These are phyloP conservation scores for Zaprionus nigranus DNA, from an alignment of 1,140 invertebrate species.

Conservation along the genomic window DNA sequence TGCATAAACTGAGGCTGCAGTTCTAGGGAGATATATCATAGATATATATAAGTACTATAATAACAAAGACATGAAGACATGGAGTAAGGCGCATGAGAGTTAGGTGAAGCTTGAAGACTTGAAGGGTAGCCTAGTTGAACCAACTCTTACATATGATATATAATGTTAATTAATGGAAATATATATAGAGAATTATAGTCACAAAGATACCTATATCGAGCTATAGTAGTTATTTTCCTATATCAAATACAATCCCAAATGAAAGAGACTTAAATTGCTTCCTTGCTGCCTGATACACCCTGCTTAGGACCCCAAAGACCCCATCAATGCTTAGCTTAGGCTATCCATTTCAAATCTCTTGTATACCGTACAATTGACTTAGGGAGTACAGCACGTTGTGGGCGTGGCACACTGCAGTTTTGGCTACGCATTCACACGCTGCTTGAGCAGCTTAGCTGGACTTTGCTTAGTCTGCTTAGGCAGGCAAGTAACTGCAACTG, in stretches of 20 bases:
- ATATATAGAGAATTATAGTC: too few species aligned
- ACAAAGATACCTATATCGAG: too few species aligned
- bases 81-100: too few species aligned
- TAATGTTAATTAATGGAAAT: too few species aligned
- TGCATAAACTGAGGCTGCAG: not conserved
- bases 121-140: too few species aligned
- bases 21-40: not conserved
- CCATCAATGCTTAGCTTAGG: not conserved
- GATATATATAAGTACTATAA: not conserved
- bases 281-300: not conserved
- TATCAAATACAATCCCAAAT: too few species aligned
- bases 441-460: conserved; percentile 56
- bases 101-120: too few species aligned
- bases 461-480: conserved; percentile 13
- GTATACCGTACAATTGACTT: not conserved
- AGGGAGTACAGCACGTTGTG: not conserved
- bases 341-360: conserved; percentile 4
- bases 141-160: too few species aligned
- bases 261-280: too few species aligned
- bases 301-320: not conserved
- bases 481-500: not conserved
- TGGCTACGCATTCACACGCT: conserved; percentile 68
- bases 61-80: not conserved
- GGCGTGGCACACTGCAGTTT: conserved; percentile 26
- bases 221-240: too few species aligned